A percentile compares a stretch with the other conserved stretches of the same genome.
Conservation (phyloP, 92 coral and sea anemone species). For the Paramuricea clavata region DNA sequence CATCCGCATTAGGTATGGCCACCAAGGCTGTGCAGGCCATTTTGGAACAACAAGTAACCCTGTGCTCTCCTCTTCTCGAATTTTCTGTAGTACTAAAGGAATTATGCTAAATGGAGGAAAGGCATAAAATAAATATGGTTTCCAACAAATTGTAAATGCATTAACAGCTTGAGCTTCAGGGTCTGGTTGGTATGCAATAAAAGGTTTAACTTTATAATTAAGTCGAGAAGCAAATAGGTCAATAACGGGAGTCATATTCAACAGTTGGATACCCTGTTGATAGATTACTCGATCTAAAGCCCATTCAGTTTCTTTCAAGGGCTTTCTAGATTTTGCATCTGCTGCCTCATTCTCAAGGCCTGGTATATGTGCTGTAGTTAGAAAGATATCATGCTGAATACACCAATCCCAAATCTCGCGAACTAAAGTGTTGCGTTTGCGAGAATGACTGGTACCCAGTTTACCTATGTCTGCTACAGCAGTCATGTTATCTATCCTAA, state of each 20-base stretch:
- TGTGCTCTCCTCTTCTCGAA: conserved; percentile 52
- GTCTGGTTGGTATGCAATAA: conserved; percentile 66
- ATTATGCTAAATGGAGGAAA: conserved; percentile 6
- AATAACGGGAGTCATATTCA: conserved; percentile 51
- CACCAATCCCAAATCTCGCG: conserved; percentile 71
- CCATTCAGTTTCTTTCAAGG: conserved; percentile 59
- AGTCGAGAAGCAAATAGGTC: conserved; percentile 64
- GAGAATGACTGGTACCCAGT: conserved; percentile 72
- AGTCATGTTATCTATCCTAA: conserved; percentile 67
- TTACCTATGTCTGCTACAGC: conserved; percentile 72
- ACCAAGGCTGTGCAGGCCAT: conserved; percentile 57
- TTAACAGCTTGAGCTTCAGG: conserved; percentile 62
- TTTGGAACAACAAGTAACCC: conserved; percentile 56
- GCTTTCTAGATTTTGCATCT: conserved; percentile 53
- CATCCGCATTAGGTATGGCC: conserved; percentile 59
- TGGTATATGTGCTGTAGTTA: conserved; percentile 66
- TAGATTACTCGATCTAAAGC: conserved; percentile 41
- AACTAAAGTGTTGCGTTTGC: not conserved
- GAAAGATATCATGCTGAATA: conserved; percentile 31
- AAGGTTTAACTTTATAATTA: conserved; percentile 46
- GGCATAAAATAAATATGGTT: not conserved
- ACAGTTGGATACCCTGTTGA: no score
- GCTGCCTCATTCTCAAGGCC: conserved; percentile 57
- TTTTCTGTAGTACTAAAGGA: conserved; percentile 32
- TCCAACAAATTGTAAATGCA: conserved; percentile 43